These are phyloP conservation scores for Nipponacmea schrenckii DNA, from an alignment of 2,888 invertebrate species.

Conservation along the genomic window DNA sequence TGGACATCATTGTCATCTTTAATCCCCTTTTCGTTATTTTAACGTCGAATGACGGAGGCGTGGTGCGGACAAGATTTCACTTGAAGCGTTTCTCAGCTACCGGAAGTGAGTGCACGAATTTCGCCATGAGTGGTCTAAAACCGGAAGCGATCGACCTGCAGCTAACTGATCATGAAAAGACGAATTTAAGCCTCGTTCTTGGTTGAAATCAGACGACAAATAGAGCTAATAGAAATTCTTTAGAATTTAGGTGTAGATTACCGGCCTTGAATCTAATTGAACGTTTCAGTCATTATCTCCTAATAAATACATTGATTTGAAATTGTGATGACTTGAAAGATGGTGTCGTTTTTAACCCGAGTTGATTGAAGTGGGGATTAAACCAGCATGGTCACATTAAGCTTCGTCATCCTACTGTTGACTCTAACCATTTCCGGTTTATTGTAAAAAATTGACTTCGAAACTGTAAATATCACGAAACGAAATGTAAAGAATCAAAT, in stretches of 20 bases:
- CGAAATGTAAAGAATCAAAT: background rate
- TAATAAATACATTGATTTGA: no score
- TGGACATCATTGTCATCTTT: background rate
- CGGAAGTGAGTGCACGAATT: background rate
- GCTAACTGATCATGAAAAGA: background rate
- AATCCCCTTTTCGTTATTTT: background rate
- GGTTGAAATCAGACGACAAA: background rate
- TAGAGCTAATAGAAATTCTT: slow-evolving; percentile 4
- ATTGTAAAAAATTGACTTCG: slow-evolving; percentile 4
- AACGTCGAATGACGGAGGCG: background rate
- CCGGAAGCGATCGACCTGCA: slow-evolving; percentile 7
- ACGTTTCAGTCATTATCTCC: background rate
- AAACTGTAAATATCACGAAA: slow-evolving; percentile 7
- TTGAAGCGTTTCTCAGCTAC: background rate
- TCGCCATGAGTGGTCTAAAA: slow-evolving; percentile 5
- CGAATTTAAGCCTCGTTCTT: background rate
- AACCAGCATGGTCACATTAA: slow-evolving; percentile 3
- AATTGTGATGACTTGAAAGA: no score
- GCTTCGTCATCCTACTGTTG: background rate
- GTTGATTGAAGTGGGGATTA: background rate
- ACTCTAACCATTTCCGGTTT: background rate
- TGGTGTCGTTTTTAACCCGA: background rate
- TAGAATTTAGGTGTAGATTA: background rate
- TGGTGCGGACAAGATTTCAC: background rate
- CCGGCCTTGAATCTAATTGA: background rate